A percentile compares a stretch with the other conserved stretches of the same genome.
Conservation (phyloP, 2,888 invertebrate species). For the Thymelicus lineola region DNA sequence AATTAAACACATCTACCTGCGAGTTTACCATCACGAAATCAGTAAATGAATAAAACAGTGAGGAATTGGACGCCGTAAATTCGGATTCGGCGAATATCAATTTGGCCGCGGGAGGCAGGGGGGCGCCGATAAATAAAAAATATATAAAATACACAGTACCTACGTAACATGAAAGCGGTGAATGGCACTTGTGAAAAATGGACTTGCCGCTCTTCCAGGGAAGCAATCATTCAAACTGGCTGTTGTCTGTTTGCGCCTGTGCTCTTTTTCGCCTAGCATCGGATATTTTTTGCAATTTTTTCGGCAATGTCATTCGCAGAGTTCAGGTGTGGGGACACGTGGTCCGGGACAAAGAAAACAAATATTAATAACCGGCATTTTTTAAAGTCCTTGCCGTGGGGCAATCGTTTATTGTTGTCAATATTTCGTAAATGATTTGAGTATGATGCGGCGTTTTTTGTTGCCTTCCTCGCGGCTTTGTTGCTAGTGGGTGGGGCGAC, state of each 20-base stretch:
- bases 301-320: conserved; percentile 80
- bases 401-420: conserved; percentile 80
- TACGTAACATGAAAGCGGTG: conserved; percentile 80
- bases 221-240: conserved; percentile 85
- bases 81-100: conserved; percentile 81
- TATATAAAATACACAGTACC: conserved; percentile 72
- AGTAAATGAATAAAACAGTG: conserved; percentile 84
- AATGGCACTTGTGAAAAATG: conserved; percentile 86
- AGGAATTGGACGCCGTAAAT: conserved; percentile 77
- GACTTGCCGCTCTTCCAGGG: conserved; percentile 84
- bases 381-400: conserved; percentile 74
- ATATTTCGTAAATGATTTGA: conserved; percentile 84
- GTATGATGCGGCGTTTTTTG: conserved; percentile 80
- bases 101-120: conserved; percentile 67
- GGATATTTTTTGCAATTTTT: conserved; percentile 76
- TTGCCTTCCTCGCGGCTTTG: conserved; percentile 66
- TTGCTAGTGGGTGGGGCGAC: conserved; percentile 69
- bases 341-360: conserved; percentile 80
- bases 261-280: conserved; percentile 77
- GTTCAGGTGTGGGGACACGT: conserved; percentile 84
- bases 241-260: conserved; percentile 83
- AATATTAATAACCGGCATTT: conserved; percentile 84
- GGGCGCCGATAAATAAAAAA: conserved; percentile 75
- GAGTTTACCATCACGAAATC: conserved; percentile 81
- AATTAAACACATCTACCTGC: conserved; percentile 84